Percentiles rank a stretch among this genome's conserved stretches.
Conservation (phyloP, 2,797 vertebrate genomes). For the Rhinoraja longicauda region DNA sequence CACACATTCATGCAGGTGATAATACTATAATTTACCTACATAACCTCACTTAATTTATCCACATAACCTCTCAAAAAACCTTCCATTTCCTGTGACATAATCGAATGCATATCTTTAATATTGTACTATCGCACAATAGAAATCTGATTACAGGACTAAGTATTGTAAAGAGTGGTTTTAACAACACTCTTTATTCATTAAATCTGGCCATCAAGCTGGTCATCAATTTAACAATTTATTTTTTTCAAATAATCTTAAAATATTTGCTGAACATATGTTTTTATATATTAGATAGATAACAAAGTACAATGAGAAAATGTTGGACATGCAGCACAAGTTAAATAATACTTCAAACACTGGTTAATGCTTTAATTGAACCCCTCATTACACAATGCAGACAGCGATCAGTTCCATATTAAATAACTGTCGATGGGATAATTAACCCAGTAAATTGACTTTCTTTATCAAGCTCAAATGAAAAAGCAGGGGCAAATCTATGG, state of each 20-base stretch:
- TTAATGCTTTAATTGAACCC: not conserved
- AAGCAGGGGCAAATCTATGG: not conserved
- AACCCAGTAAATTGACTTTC: not conserved
- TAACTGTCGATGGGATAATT: not conserved
- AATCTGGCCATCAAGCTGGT: not conserved
- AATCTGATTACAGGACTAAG: not conserved
- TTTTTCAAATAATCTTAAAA: not conserved
- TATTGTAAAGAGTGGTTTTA: not conserved
- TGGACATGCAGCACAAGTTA: not conserved
- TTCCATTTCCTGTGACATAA: not conserved
- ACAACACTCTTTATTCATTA: not conserved
- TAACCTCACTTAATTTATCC: too few relatives aligned
- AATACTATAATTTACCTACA: not conserved
- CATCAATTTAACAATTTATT: not conserved
- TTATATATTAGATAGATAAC: not conserved
- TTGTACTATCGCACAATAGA: not conserved
- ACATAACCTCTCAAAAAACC: not conserved
- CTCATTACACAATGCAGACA: not conserved
- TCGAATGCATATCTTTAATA: not conserved
- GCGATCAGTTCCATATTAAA: not conserved
- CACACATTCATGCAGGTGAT: not conserved
- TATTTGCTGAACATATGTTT: slow-evolving; percentile 1
- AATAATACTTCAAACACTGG: not conserved
- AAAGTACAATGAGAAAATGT: not conserved
- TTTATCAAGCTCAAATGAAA: not conserved